Evolutionary conservation across 2,113 vertebrate genomes (phyloP).

Genomic region (Apistogramma diplotaenia): DNA sequence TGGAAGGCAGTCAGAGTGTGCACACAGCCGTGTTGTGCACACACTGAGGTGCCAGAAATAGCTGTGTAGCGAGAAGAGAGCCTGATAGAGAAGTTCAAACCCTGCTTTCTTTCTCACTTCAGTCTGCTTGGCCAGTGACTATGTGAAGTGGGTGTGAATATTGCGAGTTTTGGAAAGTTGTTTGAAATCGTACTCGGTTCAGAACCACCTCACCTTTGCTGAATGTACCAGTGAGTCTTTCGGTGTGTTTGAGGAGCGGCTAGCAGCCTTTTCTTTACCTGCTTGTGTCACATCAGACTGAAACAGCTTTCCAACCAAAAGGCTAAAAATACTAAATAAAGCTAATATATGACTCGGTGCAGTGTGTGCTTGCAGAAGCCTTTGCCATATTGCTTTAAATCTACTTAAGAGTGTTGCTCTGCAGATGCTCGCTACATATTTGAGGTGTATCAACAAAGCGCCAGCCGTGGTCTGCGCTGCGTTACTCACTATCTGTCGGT

Average conservation of each 20-base stretch:
- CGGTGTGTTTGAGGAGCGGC: not conserved
- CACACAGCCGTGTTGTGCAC: not conserved
- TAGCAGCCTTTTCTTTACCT: not conserved
- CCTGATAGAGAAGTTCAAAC: constrained; percentile 1
- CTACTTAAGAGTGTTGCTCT: not conserved
- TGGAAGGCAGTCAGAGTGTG: not conserved
- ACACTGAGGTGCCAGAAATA: constrained; percentile 1
- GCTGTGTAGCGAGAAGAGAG: not conserved
- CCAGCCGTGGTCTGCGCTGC: constrained; percentile 3
- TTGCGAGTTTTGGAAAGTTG: not conserved
- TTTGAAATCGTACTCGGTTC: not conserved
- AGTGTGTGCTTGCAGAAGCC: not conserved
- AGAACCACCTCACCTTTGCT: not conserved
- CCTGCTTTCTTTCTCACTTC: not conserved
- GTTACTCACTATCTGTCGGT: constrained; percentile 26
- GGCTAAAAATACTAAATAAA: not conserved
- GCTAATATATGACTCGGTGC: not conserved
- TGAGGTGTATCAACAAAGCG: constrained; percentile 29
- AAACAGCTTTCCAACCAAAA: not conserved
- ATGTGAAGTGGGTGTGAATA: not conserved
- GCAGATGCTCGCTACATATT: not conserved
- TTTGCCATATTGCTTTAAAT: not conserved
- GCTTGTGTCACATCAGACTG: not conserved
- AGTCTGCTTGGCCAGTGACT: not conserved
- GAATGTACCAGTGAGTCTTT: not conserved